Percentiles rank a stretch among this genome's conserved stretches.
Conservation (phyloP, 1,140 invertebrate species). For the Dolichoris vasculosae region DNA sequence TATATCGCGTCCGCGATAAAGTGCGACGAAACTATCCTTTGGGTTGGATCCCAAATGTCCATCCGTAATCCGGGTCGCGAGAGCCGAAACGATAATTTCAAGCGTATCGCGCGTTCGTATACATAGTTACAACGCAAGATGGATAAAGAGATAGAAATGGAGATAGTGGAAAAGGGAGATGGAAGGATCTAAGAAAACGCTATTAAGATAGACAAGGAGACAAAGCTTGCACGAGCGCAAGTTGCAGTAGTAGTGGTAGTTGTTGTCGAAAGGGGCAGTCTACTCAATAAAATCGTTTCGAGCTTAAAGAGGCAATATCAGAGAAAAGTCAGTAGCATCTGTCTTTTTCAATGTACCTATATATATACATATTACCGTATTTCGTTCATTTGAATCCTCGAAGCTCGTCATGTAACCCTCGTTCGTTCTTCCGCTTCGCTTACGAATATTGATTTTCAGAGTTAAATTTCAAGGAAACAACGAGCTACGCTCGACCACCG, state of each 20-base stretch:
- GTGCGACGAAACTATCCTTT: slow-evolving; percentile 46
- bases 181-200: neutral
- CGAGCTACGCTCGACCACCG: slow-evolving; percentile 23
- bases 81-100: slow-evolving; percentile 46
- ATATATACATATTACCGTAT: neutral
- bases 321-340: slow-evolving; percentile 24
- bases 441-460: slow-evolving; percentile 53
- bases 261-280: neutral
- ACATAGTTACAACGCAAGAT: neutral
- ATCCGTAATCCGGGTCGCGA: slow-evolving; percentile 39
- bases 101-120: slow-evolving; percentile 3
- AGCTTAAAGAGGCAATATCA: neutral
- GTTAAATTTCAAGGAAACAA: slow-evolving; percentile 49
- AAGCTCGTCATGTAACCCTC: slow-evolving; percentile 14
- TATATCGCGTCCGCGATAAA: slow-evolving; percentile 51
- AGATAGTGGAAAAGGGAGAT: slow-evolving; percentile 11
- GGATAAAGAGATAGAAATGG: neutral
- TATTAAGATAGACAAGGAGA: neutral
- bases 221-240: neutral
- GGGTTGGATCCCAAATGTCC: slow-evolving; percentile 34
- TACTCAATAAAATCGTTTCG: neutral
- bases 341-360: neutral
- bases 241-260: neutral
- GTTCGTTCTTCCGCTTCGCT: slow-evolving; percentile 30
- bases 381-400: slow-evolving; percentile 9